These are phyloP conservation scores for Brachypteracias leptosomus DNA, from an alignment of 2,113 vertebrate species.

Conservation along the genomic window DNA sequence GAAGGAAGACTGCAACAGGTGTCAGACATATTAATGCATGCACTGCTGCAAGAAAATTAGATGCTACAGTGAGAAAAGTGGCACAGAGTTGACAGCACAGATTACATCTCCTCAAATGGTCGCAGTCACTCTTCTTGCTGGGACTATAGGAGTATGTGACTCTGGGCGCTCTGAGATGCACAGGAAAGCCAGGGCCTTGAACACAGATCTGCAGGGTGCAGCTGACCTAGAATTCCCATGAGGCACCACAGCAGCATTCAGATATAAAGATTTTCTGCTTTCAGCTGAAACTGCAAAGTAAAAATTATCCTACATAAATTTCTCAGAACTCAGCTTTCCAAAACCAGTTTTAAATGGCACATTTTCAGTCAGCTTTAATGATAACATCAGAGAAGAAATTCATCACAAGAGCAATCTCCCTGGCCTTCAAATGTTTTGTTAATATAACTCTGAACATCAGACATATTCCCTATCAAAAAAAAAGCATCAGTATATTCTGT, in stretches of 20 bases:
- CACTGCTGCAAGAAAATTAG: not conserved
- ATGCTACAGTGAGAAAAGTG: not conserved
- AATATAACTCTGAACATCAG: conserved; percentile 41
- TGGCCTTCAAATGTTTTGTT: conserved; percentile 37
- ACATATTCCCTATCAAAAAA: conserved; percentile 31
- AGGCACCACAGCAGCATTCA: not conserved
- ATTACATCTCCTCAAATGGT: not conserved
- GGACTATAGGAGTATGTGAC: not conserved
- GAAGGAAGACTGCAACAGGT: not conserved
- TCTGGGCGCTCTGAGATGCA: not conserved
- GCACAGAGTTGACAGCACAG: not conserved
- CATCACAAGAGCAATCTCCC: conserved; percentile 14
- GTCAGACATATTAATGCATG: not conserved
- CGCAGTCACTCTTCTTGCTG: not conserved
- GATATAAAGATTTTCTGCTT: not conserved
- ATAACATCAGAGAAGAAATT: conserved; percentile 45
- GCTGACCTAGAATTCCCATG: not conserved
- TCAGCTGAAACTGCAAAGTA: not conserved
- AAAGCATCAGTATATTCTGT: conserved; percentile 31
- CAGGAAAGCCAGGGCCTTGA: not conserved
- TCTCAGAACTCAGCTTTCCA: conserved; percentile 7
- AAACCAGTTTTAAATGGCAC: not conserved
- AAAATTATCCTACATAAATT: not conserved
- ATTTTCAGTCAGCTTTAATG: conserved; percentile 14
- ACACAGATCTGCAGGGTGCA: not conserved